Evolutionary conservation across 2,888 invertebrate genomes (phyloP).

Genomic region (Clistopyga incitator): DNA sequence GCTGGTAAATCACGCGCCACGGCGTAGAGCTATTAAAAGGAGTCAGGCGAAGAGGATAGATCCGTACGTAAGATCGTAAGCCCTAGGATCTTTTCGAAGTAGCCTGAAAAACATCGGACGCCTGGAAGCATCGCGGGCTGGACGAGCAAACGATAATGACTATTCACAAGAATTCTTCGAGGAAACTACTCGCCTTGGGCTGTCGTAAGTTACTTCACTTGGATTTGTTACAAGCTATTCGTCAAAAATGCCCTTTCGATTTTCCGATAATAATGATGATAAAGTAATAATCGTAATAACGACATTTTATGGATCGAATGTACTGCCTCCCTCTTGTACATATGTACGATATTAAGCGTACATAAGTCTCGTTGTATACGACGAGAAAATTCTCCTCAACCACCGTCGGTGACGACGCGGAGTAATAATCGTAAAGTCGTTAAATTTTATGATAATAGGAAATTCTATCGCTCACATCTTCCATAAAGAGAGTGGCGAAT

Average conservation of each 20-base stretch:
- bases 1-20: slow-evolving; percentile 68
- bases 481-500: slow-evolving; percentile 32
- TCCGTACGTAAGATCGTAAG: background rate
- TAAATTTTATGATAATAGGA: slow-evolving; percentile 56
- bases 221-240: background rate
- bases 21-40: slow-evolving; percentile 55
- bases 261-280: slow-evolving; percentile 7
- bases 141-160: background rate
- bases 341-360: slow-evolving; percentile 1
- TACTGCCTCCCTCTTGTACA: background rate
- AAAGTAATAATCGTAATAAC: slow-evolving; percentile 8
- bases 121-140: background rate
- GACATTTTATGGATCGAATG: slow-evolving; percentile 20
- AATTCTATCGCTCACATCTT: slow-evolving; percentile 47
- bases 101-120: slow-evolving; percentile 1
- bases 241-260: background rate
- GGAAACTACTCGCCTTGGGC: background rate
- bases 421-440: slow-evolving; percentile 56
- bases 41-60: slow-evolving; percentile 29
- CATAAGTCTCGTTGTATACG: background rate
- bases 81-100: slow-evolving; percentile 6
- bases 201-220: background rate
- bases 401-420: slow-evolving; percentile 31
- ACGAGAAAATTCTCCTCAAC: background rate
- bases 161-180: background rate